Evolutionary conservation across 2,888 invertebrate genomes (phyloP), one percentile per base, ranked within the genome.

Genomic region (Hydroisotoma schaefferi): DNA sequence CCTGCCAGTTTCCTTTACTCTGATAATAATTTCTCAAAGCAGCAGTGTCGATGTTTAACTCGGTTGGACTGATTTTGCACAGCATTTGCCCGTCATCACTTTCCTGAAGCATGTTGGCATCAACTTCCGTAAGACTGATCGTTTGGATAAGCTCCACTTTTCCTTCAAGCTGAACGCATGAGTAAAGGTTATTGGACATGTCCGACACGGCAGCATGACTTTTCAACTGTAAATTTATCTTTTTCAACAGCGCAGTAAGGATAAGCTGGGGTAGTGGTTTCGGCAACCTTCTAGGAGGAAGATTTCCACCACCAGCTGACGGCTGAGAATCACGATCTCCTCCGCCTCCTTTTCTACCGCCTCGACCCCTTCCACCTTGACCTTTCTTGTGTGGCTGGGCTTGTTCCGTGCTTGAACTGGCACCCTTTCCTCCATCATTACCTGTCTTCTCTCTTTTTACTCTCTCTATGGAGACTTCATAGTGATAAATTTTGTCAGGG

Each of bases 381-480:
- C 5, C 38, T 37, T 33, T 37, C 20, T 47, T 25, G 6, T 25
- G 20, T 46, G 20, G 23, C 46, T 46, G n/a, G n/a, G n/a, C 29
- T 46, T 43, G 25, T n/a, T n/a, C n/a, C n/a, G n/a, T n/a, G n/a
- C 3, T 15, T 12, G 23, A 46, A 27, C 20, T 58, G 5, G 8
- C 23, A 6, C 4, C 6, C 27, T 44, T 38, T 38, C 15, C 10
- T 18, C 18, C 18, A 37, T 46, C 46, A 43, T 22, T 28, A 43
- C 29, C 28, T 26, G 26, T 8, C 38, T 2, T 23, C 44, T 33
- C 43, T 20, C 23, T 10, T 44, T 29, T 27, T 18, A 58, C 27
- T 26, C 60, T 27, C 22, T 52, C 56, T 28, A 60, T 52, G 1
- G 15, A 28, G 12, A 62, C 53, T 18, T 62, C 58, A 40, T 61